Evolutionary conservation across 2,888 invertebrate species (phyloP), one percentile per base, ranked within the genome.

Genomic region (Thelaira solivaga): DNA sequence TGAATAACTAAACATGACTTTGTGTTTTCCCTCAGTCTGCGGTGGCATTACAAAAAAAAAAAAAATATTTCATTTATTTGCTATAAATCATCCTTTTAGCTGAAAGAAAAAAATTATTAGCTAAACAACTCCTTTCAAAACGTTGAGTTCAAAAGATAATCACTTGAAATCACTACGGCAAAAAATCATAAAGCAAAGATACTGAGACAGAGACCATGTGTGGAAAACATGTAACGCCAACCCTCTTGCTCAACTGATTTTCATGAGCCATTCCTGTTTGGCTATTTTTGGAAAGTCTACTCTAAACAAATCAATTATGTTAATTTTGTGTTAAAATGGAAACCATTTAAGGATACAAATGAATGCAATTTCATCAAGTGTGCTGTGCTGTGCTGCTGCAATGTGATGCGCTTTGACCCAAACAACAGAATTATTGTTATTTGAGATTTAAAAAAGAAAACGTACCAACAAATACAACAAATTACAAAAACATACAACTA

Each of bases 371-470:
- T 51, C 34, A 59, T 65, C 64, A 78, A 78, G 74, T 74, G n/a
- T n/a, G n/a, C n/a, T n/a, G n/a, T n/a, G n/a, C n/a, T n/a, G n/a
- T n/a, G n/a, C n/a, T n/a, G 78, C 59, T 41, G 55, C 68, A 76
- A 71, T 65, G 11, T 73, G 76, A 39, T 53, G 62, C 57, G 75
- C 57, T 61, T 49, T 59, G 69, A 62, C 49, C 72, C 53, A 72
- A 75, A 75, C 75, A 72, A 55, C 41, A 34, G 39, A 65, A 71
- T 49, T 71, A 62, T 34, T 75, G 67, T 72, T 57, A 75, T 67
- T 57, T 61, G 75, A 79, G 75, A 72, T 75, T 79, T 49, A 49
- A 62, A 65, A 59, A 55, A 67, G 53, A 20, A 67, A 41, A 68
- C 24, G n/a, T n/a, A n/a, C n/a, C n/a, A n/a, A n/a, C n/a, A n/a